Percentiles rank a stretch among this genome's conserved stretches.
These are phyloP conservation scores for Oncorhynchus keta DNA, from an alignment of 2,113 vertebrate species.

Conservation along the genomic window DNA sequence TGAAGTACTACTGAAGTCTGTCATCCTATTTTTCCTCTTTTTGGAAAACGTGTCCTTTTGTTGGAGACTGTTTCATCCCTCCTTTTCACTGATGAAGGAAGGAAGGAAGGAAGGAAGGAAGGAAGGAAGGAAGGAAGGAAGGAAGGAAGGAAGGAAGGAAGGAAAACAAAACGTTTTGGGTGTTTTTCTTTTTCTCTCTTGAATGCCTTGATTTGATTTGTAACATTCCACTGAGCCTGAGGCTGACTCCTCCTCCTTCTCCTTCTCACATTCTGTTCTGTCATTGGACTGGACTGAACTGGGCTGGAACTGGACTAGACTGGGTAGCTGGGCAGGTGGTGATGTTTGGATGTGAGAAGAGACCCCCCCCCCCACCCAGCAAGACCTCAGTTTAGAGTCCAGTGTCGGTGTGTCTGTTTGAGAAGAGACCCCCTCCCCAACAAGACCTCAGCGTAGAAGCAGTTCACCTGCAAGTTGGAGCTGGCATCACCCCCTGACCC, in stretches of 20 bases:
- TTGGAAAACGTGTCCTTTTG: slow-evolving; percentile 17
- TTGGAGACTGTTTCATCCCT: slow-evolving; percentile 62
- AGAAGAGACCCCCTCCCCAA: no score
- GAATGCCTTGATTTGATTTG: slow-evolving; percentile 56
- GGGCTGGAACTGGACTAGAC: no score
- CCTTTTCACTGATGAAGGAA: slow-evolving; percentile 31
- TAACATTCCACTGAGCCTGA: slow-evolving; percentile 88
- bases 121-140: no score
- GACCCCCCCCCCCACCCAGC: no score
- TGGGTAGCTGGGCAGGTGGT: slow-evolving; percentile 47
- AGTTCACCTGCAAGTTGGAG: no score
- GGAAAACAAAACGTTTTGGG: slow-evolving; percentile 40
- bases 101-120: no score
- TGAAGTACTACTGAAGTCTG: slow-evolving; percentile 83
- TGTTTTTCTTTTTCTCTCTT: slow-evolving; percentile 47
- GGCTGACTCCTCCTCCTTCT: slow-evolving; percentile 76
- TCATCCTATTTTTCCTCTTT: slow-evolving; percentile 77
- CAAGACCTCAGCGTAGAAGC: no score
- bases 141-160: no score
- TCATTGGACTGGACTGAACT: slow-evolving; percentile 58
- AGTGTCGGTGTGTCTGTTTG: no score
- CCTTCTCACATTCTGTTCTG: slow-evolving; percentile 48
- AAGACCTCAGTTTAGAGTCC: no score
- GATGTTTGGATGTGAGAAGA: slow-evolving; percentile 16
- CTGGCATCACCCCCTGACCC: no score